Evolutionary conservation across 1,140 invertebrate genomes (phyloP), one percentile per base, ranked within the genome.

Genomic region (Bombus affinis): DNA sequence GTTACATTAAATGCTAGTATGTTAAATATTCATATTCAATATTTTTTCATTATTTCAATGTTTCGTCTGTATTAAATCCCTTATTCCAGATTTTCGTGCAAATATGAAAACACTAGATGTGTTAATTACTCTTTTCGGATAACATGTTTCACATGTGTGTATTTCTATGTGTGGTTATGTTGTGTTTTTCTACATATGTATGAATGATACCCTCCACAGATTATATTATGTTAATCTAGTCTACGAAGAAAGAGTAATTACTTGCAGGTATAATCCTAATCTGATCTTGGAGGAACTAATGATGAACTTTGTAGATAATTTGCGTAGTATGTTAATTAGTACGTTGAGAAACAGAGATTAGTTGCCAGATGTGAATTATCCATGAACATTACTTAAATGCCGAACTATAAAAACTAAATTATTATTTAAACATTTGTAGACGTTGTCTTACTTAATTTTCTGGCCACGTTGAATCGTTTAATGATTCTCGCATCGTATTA

Each of bases 231-330:
- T 53, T 75, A 57, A 75, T 35, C 35, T 2, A 53, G 39, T 28
- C 1, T 35, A 37, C 6, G 5, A 47, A 57, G 42, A 35, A 53
- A 35, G 42, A 53, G 32, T 75, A 75, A 75, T 75, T 75, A 35
- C 73, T 57, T 37, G 28, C 28, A n/a, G 18, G 73, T 53, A 32
- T 47, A 35, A 35, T 53, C 18, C 22, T 25, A 35, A 35, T 57
- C 73, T 35, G 44, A 47, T 75, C 32, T 25, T 25, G 32, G n/a
- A 22, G n/a, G n/a, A 57, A 53, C 44, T 25, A 22, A 75, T 25
- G 73, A 57, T 35, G 73, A 35, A 75, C 73, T 35, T 75, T 9
- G 42, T 5, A 75, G 42, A 75, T 47, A 53, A 75, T 75, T 57
- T 25, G 44, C n/a, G 18, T 53, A 35, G 18, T 75, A 32, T 53